A percentile compares a stretch with the other conserved stretches of the same genome.
Evolutionary conservation across 2,113 vertebrate species (phyloP).

Genomic region (Tyto alba): DNA sequence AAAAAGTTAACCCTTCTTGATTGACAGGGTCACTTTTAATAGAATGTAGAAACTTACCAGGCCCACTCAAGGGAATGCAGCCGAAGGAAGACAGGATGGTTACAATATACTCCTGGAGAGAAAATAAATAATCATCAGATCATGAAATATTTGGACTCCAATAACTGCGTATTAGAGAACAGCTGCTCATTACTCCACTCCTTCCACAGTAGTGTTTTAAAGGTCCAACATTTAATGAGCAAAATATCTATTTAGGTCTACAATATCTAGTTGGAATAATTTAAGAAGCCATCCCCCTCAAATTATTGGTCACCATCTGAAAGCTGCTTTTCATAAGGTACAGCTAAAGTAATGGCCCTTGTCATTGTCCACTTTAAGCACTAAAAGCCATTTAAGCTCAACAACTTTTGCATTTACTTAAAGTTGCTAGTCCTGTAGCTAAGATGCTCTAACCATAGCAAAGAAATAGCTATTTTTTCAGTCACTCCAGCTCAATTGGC

Average conservation of each 20-base stretch:
- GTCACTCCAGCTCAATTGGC: not conserved
- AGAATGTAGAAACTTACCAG: slow-evolving; percentile 28
- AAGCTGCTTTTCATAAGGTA: not conserved
- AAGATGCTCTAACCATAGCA: not conserved
- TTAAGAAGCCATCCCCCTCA: not conserved
- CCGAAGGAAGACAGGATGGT: not conserved
- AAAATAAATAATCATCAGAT: not conserved
- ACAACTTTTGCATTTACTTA: not conserved
- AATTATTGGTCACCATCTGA: not conserved
- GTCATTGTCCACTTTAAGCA: not conserved
- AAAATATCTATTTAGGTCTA: not conserved
- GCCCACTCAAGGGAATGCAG: slow-evolving; percentile 2
- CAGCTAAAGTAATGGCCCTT: not conserved
- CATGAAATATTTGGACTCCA: not conserved
- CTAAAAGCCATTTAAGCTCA: not conserved
- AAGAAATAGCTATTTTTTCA: not conserved
- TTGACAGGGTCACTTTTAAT: not conserved
- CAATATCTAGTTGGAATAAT: not conserved
- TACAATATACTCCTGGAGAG: not conserved
- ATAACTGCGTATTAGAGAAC: not conserved
- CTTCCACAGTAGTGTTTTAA: not conserved
- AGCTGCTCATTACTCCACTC: not conserved
- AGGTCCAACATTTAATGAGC: not conserved
- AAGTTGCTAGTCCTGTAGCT: not conserved
- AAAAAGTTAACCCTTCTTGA: not conserved